Conservation (phyloP, 2,888 invertebrate species). For the Diabrotica balteata region DNA sequence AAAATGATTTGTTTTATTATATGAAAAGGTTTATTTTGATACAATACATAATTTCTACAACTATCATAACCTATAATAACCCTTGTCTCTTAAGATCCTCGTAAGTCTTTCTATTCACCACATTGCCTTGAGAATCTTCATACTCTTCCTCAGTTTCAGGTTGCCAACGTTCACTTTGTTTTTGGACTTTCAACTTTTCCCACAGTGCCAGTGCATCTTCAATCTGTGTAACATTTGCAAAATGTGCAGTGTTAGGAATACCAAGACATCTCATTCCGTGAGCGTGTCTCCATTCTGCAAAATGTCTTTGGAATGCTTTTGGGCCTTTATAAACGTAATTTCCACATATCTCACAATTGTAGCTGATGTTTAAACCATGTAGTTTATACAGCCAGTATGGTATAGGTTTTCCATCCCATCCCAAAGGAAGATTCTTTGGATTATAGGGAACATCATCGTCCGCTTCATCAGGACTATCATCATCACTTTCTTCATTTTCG, state of each 20-base stretch:
- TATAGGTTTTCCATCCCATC: conserved; percentile 96
- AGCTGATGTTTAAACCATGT: conserved; percentile 98
- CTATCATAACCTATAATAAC: conserved; percentile 70
- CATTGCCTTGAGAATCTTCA: conserved; percentile 98
- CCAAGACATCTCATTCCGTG: conserved; percentile 96
- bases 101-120: conserved; percentile 97
- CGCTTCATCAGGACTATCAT: conserved; percentile 82
- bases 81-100: conserved; percentile 99
- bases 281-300: conserved; percentile 90
- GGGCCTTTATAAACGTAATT: conserved; percentile 98
- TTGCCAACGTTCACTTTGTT: conserved; percentile 94
- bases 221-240: conserved; percentile 98
- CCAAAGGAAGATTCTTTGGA: conserved; percentile 98
- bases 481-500: conserved; percentile 85
- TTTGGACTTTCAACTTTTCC: conserved; percentile 96
- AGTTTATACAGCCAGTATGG: conserved; percentile 99
- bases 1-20: too few species aligned
- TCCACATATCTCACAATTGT: conserved; percentile 99
- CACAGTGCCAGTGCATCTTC: conserved; percentile 97
- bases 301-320: conserved; percentile 99
- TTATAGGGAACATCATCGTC: conserved; percentile 98
- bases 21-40: too few species aligned
- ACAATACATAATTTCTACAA: too few species aligned
- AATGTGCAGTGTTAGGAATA: conserved; percentile 99
- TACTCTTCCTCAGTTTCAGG: conserved; percentile 98